Base-by-base conservation (phyloP, 2,113 vertebrate species). In the Tauraco erythrolophus region DNA sequence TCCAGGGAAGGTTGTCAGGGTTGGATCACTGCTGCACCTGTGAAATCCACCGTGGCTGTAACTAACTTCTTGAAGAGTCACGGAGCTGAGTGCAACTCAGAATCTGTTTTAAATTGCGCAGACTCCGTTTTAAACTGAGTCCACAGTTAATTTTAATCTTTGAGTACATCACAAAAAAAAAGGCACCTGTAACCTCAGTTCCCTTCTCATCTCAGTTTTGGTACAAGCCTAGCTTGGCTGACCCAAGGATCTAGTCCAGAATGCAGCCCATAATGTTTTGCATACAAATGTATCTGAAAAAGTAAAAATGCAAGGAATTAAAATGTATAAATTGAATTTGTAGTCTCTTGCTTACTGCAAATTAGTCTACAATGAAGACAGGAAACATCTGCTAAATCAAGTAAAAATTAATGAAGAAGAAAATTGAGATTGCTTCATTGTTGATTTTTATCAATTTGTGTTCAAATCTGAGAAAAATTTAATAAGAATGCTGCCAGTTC, bases 381-480 rank as follows among this genome's bases (percentile, higher is more conserved):
- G 0, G 1, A 71, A 85, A 24, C 89, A 96, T 89, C 92, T 93
- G 94, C 85, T 96, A 39, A 86, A 65, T 33, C 31, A 53, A 89
- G 69, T 48, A 48, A 84, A 88, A 96, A 93, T 91, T 94, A 97
- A 96, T 84, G 88, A 65, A 83, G 91, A 84, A 64, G 95, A 95
- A 96, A 96, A 97, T 96, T 1, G 85, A 90, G 66, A 83, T 89
- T 46, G 64, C 58, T 93, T 64, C 82, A 65, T 57, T 85, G 83
- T 56, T 78, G 77, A 56, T 95, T 89, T 94, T 94, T 88, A 79
- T 93, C 90, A 65, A 7, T 81, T 92, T 51, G 41, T 68, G 58
- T 65, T 90, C 75, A 75, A 79, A 64, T 45, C 65, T 45, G 65
- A 57, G 83, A 51, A 35, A 78, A 77, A 65, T 83, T 56, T 56